Conservation (phyloP, 2,797 vertebrate genomes). For the Siniperca scherzeri region DNA sequence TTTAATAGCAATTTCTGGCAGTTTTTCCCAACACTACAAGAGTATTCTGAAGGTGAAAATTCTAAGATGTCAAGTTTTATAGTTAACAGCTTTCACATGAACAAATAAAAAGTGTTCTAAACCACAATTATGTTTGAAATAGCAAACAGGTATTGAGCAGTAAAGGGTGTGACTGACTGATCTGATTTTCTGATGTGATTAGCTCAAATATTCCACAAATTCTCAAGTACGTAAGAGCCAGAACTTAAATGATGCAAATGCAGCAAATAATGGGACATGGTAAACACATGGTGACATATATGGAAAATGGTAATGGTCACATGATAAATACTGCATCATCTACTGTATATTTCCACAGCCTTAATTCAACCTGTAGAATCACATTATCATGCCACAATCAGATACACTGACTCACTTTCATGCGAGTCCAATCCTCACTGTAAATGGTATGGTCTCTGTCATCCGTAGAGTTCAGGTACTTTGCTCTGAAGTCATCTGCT, state of each 20-base stretch:
- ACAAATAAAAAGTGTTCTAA: not conserved
- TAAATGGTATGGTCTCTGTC: conserved; percentile 87
- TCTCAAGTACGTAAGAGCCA: not conserved
- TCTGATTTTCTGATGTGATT: not conserved
- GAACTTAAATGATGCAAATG: not conserved
- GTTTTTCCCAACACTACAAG: not conserved
- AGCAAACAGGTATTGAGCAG: not conserved
- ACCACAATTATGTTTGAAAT: not conserved
- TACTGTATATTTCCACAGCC: not conserved
- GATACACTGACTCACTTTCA: conserved; percentile 85
- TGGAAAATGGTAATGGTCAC: not conserved
- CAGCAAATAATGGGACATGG: not conserved
- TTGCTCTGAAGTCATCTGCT: conserved; percentile 91
- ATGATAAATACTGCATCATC: not conserved
- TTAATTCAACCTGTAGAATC: not conserved
- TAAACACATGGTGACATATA: not conserved
- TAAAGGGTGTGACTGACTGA: not conserved
- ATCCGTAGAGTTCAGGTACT: conserved; percentile 91
- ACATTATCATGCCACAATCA: not conserved
- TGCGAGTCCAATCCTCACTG: conserved; percentile 94
- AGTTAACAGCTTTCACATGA: not conserved
- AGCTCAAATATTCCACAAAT: not conserved
- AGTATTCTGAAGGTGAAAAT: not conserved
- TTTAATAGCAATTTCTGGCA: not conserved
- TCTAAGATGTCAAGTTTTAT: not conserved